Evolutionary conservation across 2,888 invertebrate species (phyloP).

Genomic region (Acanthacorydalis orientalis): DNA sequence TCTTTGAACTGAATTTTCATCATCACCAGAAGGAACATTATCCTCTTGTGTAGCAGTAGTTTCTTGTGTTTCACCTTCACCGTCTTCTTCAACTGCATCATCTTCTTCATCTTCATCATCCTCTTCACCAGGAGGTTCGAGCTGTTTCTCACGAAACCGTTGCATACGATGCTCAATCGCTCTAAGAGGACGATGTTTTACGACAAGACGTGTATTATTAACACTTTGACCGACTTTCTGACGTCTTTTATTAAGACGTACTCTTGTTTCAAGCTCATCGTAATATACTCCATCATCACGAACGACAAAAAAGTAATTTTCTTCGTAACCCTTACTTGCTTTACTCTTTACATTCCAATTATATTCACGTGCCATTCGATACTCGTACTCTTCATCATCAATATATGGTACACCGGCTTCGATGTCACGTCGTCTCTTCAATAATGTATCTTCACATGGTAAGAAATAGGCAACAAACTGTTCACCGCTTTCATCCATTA

Average conservation of each 20-base stretch:
- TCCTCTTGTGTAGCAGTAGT: constrained; percentile 23
- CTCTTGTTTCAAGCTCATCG: constrained; percentile 89
- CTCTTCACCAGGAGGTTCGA: constrained; percentile 67
- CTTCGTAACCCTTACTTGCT: constrained; percentile 69
- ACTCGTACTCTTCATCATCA: constrained; percentile 88
- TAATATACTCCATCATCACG: constrained; percentile 84
- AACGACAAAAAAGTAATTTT: constrained; percentile 91
- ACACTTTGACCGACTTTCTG: constrained; percentile 52
- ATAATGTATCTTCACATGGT: constrained; percentile 82
- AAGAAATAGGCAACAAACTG: constrained; percentile 98
- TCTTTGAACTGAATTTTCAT: constrained; percentile 10
- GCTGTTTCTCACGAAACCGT: constrained; percentile 65
- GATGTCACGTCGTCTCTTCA: constrained; percentile 73
- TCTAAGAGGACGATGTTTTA: constrained; percentile 76
- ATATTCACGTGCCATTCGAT: constrained; percentile 94
- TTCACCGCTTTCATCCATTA: constrained; percentile 97
- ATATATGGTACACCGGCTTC: constrained; percentile 59
- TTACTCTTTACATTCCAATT: constrained; percentile 99
- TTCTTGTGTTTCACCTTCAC: constrained; percentile 43
- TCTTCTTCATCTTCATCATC: constrained; percentile 40
- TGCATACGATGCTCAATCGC: constrained; percentile 77
- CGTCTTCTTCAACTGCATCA: constrained; percentile 49
- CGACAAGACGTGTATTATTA: constrained; percentile 70
- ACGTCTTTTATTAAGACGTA: constrained; percentile 81
- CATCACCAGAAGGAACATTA: constrained; percentile 17